phyloP scores from a whole-genome alignment of 2,797 vertebrate genomes.

The Xerus rutilus region DNA sequence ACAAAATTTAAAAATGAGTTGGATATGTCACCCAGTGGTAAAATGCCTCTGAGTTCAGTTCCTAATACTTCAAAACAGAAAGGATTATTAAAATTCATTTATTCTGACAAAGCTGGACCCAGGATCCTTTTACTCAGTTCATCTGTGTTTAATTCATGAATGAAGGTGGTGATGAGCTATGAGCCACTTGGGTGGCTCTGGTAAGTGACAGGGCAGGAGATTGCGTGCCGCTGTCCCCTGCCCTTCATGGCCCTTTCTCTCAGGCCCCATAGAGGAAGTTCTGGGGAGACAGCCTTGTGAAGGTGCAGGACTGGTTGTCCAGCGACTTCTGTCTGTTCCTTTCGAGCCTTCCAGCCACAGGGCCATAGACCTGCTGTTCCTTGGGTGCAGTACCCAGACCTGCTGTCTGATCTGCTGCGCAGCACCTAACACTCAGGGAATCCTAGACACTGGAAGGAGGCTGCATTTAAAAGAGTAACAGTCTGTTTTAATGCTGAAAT shows the following conservation, averaged over 20 bases:
- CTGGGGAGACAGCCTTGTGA: not conserved
- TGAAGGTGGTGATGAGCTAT: not conserved
- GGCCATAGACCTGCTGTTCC: too few relatives aligned
- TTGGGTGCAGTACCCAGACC: accelerated
- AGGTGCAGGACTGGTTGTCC: not conserved
- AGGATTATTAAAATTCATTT: not conserved
- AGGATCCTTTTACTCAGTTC: accelerated
- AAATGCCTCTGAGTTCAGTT: too few relatives aligned
- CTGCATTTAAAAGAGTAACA: not conserved
- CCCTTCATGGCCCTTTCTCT: accelerated
- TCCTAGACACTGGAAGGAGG: not conserved
- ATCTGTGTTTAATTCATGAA: not conserved
- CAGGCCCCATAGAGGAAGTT: too few relatives aligned
- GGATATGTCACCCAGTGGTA: too few relatives aligned
- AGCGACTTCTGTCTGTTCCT: not conserved
- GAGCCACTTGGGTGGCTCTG: accelerated
- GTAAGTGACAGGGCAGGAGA: too few relatives aligned
- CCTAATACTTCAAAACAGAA: too few relatives aligned
- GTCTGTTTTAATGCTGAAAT: not conserved
- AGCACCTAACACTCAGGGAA: not conserved
- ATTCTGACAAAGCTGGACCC: not conserved
- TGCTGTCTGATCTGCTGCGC: too few relatives aligned
- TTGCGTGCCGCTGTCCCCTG: too few relatives aligned
- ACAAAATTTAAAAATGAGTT: too few relatives aligned
- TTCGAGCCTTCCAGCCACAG: not conserved